Evolutionary conservation across 2,888 invertebrate genomes (phyloP).

Genomic region (Furcula furcula): DNA sequence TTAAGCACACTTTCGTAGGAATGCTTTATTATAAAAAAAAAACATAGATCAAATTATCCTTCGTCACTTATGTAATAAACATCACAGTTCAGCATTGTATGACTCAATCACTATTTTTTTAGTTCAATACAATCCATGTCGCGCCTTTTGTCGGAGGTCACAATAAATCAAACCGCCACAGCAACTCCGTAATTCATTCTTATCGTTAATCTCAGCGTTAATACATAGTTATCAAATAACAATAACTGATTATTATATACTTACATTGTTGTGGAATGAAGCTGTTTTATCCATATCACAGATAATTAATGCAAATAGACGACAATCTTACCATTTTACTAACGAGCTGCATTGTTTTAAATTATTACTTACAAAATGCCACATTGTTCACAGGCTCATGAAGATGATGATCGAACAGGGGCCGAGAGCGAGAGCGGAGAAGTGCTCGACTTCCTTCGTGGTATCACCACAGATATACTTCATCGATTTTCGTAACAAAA

Average conservation of each 20-base stretch:
- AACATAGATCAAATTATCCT: too few relatives aligned
- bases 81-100: too few relatives aligned
- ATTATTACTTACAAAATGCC: conserved; percentile 4
- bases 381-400: conserved; percentile 41
- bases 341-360: neutral
- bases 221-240: too few relatives aligned
- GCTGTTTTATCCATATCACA: neutral
- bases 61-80: too few relatives aligned
- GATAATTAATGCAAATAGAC: neutral
- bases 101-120: too few relatives aligned
- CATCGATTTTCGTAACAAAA: conserved; percentile 58
- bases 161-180: too few relatives aligned
- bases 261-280: neutral
- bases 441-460: conserved; percentile 65
- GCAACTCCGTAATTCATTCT: too few relatives aligned
- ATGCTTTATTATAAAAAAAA: too few relatives aligned
- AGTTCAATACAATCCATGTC: too few relatives aligned
- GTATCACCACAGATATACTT: conserved; percentile 67
- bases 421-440: conserved; percentile 52
- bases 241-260: neutral
- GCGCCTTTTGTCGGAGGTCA: too few relatives aligned
- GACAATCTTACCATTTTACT: neutral
- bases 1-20: too few relatives aligned
- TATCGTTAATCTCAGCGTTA: too few relatives aligned
- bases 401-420: conserved; percentile 37